These are phyloP conservation scores for Pollenia griseotomentosa DNA, from an alignment of 2,888 invertebrate species.

Conservation along the genomic window DNA sequence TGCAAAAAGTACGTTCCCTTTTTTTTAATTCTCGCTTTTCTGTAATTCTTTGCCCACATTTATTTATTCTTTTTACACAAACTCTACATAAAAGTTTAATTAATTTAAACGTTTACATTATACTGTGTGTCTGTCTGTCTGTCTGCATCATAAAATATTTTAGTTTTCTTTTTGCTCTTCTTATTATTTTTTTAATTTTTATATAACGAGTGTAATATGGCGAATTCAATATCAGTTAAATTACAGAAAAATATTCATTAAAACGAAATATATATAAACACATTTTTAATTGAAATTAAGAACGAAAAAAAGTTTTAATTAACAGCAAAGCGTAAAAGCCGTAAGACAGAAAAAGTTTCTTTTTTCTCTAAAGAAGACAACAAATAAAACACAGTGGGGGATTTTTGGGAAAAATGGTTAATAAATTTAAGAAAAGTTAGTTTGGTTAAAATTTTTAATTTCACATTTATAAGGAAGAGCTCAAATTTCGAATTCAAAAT, in stretches of 20 bases:
- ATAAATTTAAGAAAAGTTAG: no score
- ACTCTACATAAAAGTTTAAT: constrained; percentile 68
- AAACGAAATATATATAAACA: constrained; percentile 9
- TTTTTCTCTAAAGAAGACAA: not conserved
- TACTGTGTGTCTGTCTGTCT: constrained; percentile 17
- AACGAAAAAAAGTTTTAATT: constrained; percentile 54
- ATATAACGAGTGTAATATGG: constrained; percentile 9
- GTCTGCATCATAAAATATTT: constrained; percentile 4
- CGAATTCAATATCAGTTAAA: constrained; percentile 39
- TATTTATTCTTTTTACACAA: constrained; percentile 6
- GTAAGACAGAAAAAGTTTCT: not conserved
- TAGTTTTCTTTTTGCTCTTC: not conserved
- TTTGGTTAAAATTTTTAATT: no score
- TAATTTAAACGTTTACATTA: constrained; percentile 70
- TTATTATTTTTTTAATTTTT: not conserved
- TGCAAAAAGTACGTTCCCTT: constrained; percentile 10
- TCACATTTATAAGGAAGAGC: no score
- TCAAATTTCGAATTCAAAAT: no score
- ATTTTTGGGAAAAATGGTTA: no score
- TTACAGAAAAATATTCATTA: constrained; percentile 3
- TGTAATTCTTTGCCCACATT: constrained; percentile 14
- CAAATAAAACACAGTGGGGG: no score
- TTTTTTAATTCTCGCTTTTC: not conserved
- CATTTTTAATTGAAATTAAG: constrained; percentile 40
- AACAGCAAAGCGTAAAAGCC: constrained; percentile 21